These are phyloP conservation scores for Chloromyia formosa DNA, from an alignment of 2,888 invertebrate genomes.

Conservation along the genomic window DNA sequence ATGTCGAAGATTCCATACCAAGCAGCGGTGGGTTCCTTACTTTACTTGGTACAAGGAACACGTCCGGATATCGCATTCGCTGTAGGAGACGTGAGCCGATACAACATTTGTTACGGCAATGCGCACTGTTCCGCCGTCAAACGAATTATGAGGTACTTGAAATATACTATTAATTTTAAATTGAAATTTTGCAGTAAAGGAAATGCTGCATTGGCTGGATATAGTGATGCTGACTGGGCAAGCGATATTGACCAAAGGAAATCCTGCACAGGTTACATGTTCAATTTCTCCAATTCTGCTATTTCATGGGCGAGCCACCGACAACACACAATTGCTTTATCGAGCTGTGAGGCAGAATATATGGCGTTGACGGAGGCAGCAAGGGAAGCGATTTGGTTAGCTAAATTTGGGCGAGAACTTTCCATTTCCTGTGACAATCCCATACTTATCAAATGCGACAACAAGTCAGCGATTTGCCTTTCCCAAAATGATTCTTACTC, in stretches of 20 bases:
- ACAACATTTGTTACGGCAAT: too few relatives aligned
- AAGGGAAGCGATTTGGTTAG: neutral
- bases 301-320: conserved; percentile 36
- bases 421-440: neutral
- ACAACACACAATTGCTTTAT: conserved; percentile 28
- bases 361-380: neutral
- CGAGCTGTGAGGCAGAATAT: neutral
- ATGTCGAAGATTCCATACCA: too few relatives aligned
- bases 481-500: conserved; percentile 36
- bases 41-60: conserved; percentile 46
- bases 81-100: conserved; percentile 38
- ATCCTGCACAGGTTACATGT: conserved; percentile 43
- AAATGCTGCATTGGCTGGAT: neutral
- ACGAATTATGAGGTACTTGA: too few relatives aligned
- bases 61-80: conserved; percentile 47
- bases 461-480: conserved; percentile 29
- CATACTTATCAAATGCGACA: conserved; percentile 43
- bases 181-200: too few relatives aligned
- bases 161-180: too few relatives aligned
- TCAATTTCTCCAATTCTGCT: neutral
- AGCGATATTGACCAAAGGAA: neutral
- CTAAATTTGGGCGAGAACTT: neutral
- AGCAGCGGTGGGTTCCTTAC: conserved; percentile 10
- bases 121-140: too few relatives aligned
- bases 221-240: conserved; percentile 25